Base-by-base conservation (phyloP, 1,140 invertebrate species). In the Bombus fervidus region DNA sequence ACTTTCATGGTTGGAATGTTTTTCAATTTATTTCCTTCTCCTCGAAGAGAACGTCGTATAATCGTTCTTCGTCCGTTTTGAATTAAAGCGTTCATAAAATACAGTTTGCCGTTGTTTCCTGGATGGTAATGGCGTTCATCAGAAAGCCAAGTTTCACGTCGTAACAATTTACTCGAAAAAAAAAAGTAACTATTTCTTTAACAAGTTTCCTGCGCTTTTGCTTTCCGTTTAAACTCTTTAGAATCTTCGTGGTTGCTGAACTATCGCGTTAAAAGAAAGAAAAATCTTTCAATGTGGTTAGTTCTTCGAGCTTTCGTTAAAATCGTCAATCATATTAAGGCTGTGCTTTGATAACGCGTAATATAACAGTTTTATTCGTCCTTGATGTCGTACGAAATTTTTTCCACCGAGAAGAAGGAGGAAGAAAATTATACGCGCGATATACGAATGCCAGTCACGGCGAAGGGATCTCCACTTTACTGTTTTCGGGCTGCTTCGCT, bases 401-500 rank as follows among this genome's bases (percentile, higher is more conserved):
- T 22, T 2, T 1, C 69, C 53, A 1, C 73, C 31, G 0, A 3
- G 28, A 5, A 9, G 75, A 1, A 41, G 22, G 41, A 41, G 22
- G 41, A 15, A 47, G 41, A 22, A 64, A 80, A 90, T 89, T 87
- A 88, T 90, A 88, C 79, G 15, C 31, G 37, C 82, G 74, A 18
- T 64, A 31, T 59, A 34, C n/a, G 64, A 31, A 66, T 34, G 83
- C 89, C 66, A 76, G 85, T 84, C 87, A 89, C 85, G 87, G 8
- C 73, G 57, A 31, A 8, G 47, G 85, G 81, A 85, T 87, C 87
- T 78, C 80, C 81, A 41, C 68, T 91, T 90, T 86, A 86, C 89
- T 82, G 84, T 91, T 89, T 90, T 91, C 80, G 86, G 85, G 79
- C 62, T 72, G 81, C 77, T 64, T 80, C 66, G 85, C 80, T 82